Percentiles rank a stretch among this genome's conserved stretches.
Conservation (phyloP, 2,113 vertebrate species). For the Martes martes region DNA sequence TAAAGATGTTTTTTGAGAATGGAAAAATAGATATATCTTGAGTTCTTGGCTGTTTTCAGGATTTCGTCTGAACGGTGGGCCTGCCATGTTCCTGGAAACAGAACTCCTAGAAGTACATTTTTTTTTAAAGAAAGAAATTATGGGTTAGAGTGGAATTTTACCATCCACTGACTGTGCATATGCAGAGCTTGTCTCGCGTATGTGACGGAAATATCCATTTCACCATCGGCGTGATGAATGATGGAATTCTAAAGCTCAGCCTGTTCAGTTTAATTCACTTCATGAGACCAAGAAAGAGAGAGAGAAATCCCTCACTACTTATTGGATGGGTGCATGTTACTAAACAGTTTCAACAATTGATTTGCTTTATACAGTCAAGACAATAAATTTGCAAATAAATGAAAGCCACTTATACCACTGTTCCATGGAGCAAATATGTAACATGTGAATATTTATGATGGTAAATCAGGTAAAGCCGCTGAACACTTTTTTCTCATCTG, state of each 20-base stretch:
- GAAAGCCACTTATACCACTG: conserved; percentile 56
- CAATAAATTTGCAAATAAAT: conserved; percentile 75
- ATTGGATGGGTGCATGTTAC: background rate
- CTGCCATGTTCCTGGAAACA: background rate
- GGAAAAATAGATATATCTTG: background rate
- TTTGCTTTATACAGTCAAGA: conserved; percentile 57
- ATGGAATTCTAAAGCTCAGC: background rate
- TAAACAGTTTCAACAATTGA: conserved; percentile 45
- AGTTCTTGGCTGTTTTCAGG: background rate
- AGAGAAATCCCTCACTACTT: background rate
- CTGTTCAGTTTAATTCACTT: background rate
- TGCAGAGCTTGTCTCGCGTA: background rate
- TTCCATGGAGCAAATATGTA: conserved; percentile 59
- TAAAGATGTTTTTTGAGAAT: background rate
- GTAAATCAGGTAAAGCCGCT: conserved; percentile 61
- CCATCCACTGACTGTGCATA: background rate
- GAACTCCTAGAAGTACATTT: background rate
- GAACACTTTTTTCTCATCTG: conserved; percentile 40
- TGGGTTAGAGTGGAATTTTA: background rate
- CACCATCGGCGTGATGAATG: background rate
- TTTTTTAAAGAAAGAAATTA: background rate
- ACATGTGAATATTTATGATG: conserved; percentile 65
- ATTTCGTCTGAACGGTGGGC: background rate
- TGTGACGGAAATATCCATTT: background rate
- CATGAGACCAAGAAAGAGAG: background rate